Evolutionary conservation across 2,888 invertebrate genomes (phyloP).

Genomic region (Pteria penguin): DNA sequence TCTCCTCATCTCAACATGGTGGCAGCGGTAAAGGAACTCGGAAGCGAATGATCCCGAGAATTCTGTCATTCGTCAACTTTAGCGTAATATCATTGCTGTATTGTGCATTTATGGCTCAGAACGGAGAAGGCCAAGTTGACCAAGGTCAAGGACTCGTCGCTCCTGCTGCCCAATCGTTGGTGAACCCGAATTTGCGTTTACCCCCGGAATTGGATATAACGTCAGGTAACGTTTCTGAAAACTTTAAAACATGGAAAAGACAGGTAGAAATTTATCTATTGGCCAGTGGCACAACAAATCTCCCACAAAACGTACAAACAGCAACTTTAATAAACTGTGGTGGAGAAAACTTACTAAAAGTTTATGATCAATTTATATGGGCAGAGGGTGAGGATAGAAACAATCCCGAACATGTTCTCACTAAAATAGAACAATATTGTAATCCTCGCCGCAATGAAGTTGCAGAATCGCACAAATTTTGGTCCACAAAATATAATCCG

Average conservation of each 20-base stretch:
- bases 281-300: neutral
- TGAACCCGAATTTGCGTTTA: constrained; percentile 25
- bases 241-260: constrained; percentile 27
- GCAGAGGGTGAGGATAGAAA: constrained; percentile 1
- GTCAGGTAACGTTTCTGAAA: constrained; percentile 19
- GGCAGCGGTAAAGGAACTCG: neutral
- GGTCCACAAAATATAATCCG: constrained; percentile 6
- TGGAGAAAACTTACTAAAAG: constrained; percentile 14
- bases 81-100: neutral
- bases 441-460: constrained; percentile 28
- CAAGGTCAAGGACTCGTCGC: neutral
- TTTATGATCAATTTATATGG: constrained; percentile 12
- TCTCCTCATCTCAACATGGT: too few relatives aligned
- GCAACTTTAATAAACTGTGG: constrained; percentile 18
- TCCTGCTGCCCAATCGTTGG: neutral
- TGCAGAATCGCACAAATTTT: constrained; percentile 27
- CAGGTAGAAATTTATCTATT: constrained; percentile 16
- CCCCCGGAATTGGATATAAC: constrained; percentile 22
- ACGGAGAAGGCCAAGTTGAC: neutral
- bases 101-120: too few relatives aligned
- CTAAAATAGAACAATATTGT: constrained; percentile 25
- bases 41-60: neutral
- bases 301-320: constrained; percentile 7
- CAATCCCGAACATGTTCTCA: constrained; percentile 2
- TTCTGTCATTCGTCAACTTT: neutral